Base-by-base conservation (phyloP, 2,797 vertebrate species). In the Pseudochirops cupreus region DNA sequence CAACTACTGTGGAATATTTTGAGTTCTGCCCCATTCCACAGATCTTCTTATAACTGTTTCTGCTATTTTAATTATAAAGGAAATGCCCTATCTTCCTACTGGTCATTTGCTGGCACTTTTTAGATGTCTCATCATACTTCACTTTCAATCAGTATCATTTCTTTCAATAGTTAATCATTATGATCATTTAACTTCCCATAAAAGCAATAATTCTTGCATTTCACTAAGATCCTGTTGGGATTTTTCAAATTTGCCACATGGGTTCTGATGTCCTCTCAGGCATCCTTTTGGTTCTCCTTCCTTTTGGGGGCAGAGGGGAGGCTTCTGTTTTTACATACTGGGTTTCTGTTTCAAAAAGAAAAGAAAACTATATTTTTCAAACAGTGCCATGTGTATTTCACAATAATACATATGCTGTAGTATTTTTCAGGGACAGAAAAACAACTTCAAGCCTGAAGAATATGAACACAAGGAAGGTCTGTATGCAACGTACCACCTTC, bases 321-420 rank as follows among this genome's bases (percentile, higher is more conserved):
- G 33, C 55, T 3, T 95, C 92, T 93, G 53, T n/a, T 96, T 96
- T 96, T 91, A 95, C 96, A 93, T 26, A 96, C 33, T 90, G 94
- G 39, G 94, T 94, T 97, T 96, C 52, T 94, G 55, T 94, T 94
- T 59, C n/a, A 95, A 96, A 96, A 59, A 11, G 55, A 52, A 92
- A 97, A 95, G 59, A 82, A 59, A 82, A 59, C 93, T 50, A 89
- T 31, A 93, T 59, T 90, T 94, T 94, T 94, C 54, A 92, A 92
- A 95, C 57, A 33, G 11, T 55, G 53, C 54, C 94, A 12, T 55
- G 46, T 95, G 90, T 94, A 94, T 74, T 90, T 13, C 91, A 87
- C 4, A 28, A 56, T 94, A 56, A 28, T 92, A 91, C 53, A 87
- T 87, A 46, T 87, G 74, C 39, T 87, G 74, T 46, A 33, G 52